Evolutionary conservation across 2,797 vertebrate genomes (phyloP), one percentile per base, ranked within the genome.

Genomic region (Acropternis orthonyx): DNA sequence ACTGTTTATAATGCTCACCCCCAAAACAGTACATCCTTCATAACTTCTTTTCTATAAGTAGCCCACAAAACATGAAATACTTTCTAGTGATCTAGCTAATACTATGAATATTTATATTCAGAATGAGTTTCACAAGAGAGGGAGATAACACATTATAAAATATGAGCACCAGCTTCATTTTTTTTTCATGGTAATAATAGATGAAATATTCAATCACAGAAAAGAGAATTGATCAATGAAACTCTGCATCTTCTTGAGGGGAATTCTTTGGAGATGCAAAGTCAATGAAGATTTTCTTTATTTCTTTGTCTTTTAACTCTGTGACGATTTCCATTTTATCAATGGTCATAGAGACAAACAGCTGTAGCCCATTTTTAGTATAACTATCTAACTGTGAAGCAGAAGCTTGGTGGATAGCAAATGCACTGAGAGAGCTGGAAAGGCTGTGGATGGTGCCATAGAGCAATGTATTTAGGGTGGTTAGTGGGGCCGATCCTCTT

Each of bases 61-160:
- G 58, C 28, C 54, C 2, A 1, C 54, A 65, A 76, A 67, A 66
- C n/a, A 23, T 71, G n/a, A 75, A 80, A 78, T 68, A 63, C 21
- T 58, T 72, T 52, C 15, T 48, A 46, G 34, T 0, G 0, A 62
- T 86, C 30, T 49, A 59, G 41, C 37, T 81, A 56, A 36, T 39
- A 68, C 55, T 69, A 76, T 77, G 85, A 88, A 75, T 73, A 65
- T 92, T 92, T 92, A 92, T 92, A 63, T 69, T 82, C 44, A 52
- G 59, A 94, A 90, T 63, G 27, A 77, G 78, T 92, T 92, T 74
- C 68, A 34, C 41, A 54, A 61, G 63, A 65, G 36, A 54, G 27
- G 28, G 55, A 84, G 52, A 87, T 43, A 85, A 88, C 85, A 72
- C 71, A 63, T 93, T 85, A 89, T 79, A 82, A 94, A 96, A 95